Conservation (phyloP, 2,113 vertebrate genomes). For the Glaucidium brasilianum region DNA sequence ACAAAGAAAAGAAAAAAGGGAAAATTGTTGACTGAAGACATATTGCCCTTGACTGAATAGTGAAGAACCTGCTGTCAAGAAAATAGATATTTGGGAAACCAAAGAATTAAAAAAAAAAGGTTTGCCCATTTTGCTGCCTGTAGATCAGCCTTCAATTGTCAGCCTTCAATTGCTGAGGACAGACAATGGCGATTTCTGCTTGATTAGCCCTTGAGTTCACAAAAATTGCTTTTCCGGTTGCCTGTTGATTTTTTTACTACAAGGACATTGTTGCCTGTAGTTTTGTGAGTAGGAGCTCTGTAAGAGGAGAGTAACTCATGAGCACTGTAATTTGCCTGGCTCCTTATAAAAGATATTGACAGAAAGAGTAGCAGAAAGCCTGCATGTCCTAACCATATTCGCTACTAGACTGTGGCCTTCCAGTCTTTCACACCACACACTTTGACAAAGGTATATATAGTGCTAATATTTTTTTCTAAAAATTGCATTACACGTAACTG, state of each 20-base stretch:
- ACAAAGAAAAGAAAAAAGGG: constrained; percentile 32
- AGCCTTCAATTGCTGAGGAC: neutral
- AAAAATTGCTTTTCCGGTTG: neutral
- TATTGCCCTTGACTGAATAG: constrained; percentile 66
- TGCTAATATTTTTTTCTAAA: neutral
- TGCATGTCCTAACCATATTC: neutral
- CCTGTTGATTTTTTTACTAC: constrained; percentile 20
- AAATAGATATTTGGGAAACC: constrained; percentile 10
- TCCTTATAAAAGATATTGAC: neutral
- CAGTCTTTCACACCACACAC: neutral
- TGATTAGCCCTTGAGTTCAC: neutral
- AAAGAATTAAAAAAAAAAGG: neutral
- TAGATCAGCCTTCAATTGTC: neutral
- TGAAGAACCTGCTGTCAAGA: constrained; percentile 59
- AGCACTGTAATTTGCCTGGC: neutral
- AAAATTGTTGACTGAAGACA: constrained; percentile 70
- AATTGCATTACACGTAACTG: neutral
- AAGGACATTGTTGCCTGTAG: neutral
- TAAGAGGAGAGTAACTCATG: neutral
- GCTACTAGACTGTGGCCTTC: neutral
- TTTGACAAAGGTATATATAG: neutral
- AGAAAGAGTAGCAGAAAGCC: neutral
- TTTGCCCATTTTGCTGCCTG: neutral
- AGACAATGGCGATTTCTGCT: neutral
- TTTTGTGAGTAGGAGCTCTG: neutral